Evolutionary conservation across 2,888 invertebrate species (phyloP).

Genomic region (Platerodrilus igneus): DNA sequence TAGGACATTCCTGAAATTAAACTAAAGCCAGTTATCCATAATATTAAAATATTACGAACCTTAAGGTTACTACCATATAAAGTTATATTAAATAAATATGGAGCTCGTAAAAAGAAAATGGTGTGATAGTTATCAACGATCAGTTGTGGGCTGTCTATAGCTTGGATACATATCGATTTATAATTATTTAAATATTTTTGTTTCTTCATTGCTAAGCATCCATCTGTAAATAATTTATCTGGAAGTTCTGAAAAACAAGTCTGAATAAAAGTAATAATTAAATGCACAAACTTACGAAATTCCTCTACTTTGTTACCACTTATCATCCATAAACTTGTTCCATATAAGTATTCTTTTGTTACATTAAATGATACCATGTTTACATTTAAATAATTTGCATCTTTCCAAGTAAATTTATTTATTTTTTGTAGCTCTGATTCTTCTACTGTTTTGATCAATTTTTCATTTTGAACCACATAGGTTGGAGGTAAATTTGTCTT

Average conservation of each 20-base stretch:
- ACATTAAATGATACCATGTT: no score
- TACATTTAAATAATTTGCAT: no score
- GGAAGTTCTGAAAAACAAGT: constrained; percentile 37
- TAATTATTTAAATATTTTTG: constrained; percentile 48
- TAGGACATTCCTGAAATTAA: constrained; percentile 42
- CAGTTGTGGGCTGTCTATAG: constrained; percentile 35
- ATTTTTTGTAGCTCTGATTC: constrained; percentile 18
- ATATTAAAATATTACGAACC: constrained; percentile 31
- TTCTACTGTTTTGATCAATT: constrained; percentile 20
- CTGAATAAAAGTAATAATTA: neutral
- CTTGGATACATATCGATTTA: constrained; percentile 45
- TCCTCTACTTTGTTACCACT: constrained; percentile 26
- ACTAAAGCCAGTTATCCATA: constrained; percentile 17
- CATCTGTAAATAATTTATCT: constrained; percentile 37
- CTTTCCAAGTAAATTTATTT: constrained; percentile 21
- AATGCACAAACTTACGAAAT: constrained; percentile 31
- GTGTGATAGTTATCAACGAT: constrained; percentile 42
- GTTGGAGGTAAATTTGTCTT: constrained; percentile 54
- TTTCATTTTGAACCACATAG: constrained; percentile 37
- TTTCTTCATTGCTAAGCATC: constrained; percentile 42
- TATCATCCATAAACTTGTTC: constrained; percentile 32
- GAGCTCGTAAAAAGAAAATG: constrained; percentile 35
- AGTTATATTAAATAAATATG: constrained; percentile 35
- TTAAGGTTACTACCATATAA: constrained; percentile 31
- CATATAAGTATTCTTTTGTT: constrained; percentile 20